Evolutionary conservation across 2,888 invertebrate genomes (phyloP), one percentile per base, ranked within the genome.

Genomic region (Catocala nupta): DNA sequence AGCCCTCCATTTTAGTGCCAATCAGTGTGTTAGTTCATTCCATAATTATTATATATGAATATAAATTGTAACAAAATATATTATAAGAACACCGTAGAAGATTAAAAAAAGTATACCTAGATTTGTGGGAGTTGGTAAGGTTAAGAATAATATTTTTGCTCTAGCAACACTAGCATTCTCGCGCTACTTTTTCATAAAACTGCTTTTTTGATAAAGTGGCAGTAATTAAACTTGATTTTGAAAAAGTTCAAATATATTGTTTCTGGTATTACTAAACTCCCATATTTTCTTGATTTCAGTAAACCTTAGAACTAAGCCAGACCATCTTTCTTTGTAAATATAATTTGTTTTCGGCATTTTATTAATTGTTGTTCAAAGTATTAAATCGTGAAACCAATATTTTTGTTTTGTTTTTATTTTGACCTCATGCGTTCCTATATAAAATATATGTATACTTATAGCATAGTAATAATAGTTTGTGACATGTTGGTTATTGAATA

Each of bases 1-100:
- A 81, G 85, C 92, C 92, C 91, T 92, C 92, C 92, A 92, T 85
- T 64, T 75, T 92, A 92, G 92, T 92, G 92, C 92, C 92, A 92
- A 92, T 81, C 47, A 75, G 82, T 77, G 79, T 81, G 79, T 80
- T 85, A 65, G 59, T 70, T 85, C 85, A 87, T 87, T 87, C 86
- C 87, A 87, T 57, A 50, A 80, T 75, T 16, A 50, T 53, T 62
- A 66, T 12, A 64, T 68, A 55, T 56, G 16, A 45, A 12, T 70
- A 64, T 16, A 57, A 58, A 63, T 56, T 68, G 68, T 69, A 64
- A 58, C 64, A 61, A 64, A 73, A 75, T 63, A 69, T 71, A 71
- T 75, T 68, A 48, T 82, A 80, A 81, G 77, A 39, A 55, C 52
- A 55, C 54, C 7, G 12, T 61, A 16, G 44, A 58, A 47, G 49